Evolutionary conservation across 2,797 vertebrate species (phyloP).

Genomic region (Decapterus maruadsi): DNA sequence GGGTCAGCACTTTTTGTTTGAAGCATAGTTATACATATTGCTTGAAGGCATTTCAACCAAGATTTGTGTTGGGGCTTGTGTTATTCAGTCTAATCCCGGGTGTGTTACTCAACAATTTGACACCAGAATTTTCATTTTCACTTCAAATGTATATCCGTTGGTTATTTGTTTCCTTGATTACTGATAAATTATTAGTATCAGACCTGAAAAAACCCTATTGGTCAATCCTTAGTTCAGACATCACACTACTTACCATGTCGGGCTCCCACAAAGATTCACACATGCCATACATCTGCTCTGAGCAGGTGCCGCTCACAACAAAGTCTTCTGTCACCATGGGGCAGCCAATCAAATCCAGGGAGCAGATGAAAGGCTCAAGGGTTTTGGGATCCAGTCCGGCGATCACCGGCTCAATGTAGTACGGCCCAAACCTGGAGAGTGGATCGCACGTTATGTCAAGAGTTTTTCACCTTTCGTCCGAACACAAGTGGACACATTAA

Average conservation of each 20-base stretch:
- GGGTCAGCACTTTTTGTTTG: too few relatives aligned
- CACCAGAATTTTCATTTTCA: too few relatives aligned
- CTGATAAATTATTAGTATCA: too few relatives aligned
- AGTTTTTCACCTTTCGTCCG: background rate
- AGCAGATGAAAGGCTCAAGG: constrained; percentile 96
- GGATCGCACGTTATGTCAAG: background rate
- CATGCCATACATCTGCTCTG: constrained; percentile 99
- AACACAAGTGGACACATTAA: background rate
- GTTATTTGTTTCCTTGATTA: too few relatives aligned
- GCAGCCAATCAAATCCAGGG: constrained; percentile 96
- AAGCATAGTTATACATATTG: too few relatives aligned
- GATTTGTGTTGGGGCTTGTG: too few relatives aligned
- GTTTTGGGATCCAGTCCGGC: constrained; percentile 94
- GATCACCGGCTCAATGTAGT: constrained; percentile 97
- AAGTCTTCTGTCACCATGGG: constrained; percentile 98
- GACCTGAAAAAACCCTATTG: too few relatives aligned
- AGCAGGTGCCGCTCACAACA: constrained; percentile 97
- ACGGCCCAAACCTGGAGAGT: constrained; percentile 92
- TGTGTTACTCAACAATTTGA: too few relatives aligned
- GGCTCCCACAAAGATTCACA: constrained; percentile 98
- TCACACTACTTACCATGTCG: constrained; percentile 90
- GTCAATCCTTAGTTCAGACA: background rate
- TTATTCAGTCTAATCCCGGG: too few relatives aligned
- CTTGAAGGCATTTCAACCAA: too few relatives aligned
- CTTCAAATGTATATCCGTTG: too few relatives aligned